A percentile compares a stretch with the other conserved stretches of the same genome.
phyloP scores from a whole-genome alignment of 2,113 vertebrate species.

The Paradisaea rubra region DNA sequence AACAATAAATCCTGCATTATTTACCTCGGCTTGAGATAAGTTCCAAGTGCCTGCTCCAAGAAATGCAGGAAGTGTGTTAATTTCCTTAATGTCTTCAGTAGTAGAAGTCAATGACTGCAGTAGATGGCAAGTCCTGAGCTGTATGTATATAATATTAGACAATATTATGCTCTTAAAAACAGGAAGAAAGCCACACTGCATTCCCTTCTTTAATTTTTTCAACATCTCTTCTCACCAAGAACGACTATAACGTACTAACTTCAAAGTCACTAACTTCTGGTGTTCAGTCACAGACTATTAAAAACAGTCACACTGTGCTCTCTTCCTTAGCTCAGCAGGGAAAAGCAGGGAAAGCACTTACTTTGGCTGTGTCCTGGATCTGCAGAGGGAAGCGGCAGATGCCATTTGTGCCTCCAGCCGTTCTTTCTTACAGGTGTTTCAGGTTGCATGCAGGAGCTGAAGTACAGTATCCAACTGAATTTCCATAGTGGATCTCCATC shows the following conservation, averaged over 20 bases:
- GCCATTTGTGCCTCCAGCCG: accelerated
- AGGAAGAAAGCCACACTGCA: neutral
- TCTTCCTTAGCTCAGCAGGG: neutral
- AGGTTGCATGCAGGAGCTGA: neutral
- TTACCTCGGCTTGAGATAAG: neutral
- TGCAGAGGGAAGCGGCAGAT: neutral
- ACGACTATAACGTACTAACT: neutral
- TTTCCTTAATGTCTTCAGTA: neutral
- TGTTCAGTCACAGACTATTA: neutral
- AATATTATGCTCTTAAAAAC: neutral
- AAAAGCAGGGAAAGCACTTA: neutral
- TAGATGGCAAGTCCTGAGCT: neutral
- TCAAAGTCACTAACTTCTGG: neutral
- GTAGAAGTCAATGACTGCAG: neutral
- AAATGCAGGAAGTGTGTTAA: neutral
- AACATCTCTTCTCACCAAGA: neutral
- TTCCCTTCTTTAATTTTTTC: neutral
- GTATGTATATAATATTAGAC: neutral
- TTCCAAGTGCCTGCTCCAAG: neutral
- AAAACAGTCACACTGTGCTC: neutral
- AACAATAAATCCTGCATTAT: neutral
- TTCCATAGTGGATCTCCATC: neutral
- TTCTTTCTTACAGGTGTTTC: neutral
- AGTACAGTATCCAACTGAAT: neutral
- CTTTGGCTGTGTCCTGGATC: accelerated